Conservation (phyloP, 2,113 vertebrate genomes). For the Anoplopoma fimbria region DNA sequence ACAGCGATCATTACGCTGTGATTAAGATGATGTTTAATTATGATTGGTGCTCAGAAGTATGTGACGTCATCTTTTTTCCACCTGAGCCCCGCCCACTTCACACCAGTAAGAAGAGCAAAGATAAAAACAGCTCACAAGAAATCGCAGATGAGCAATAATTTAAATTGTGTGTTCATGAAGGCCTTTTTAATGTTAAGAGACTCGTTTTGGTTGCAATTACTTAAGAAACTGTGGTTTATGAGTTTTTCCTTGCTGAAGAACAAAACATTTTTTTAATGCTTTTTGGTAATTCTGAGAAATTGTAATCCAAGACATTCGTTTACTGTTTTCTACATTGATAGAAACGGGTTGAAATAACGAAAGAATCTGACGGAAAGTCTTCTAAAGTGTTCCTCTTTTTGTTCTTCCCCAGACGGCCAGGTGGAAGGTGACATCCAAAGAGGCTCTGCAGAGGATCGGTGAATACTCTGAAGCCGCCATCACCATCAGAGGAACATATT, state of each 20-base stretch:
- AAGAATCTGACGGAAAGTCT: neutral
- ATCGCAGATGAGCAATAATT: no score
- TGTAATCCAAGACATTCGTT: neutral
- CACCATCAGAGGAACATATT: conserved; percentile 98
- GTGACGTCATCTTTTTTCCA: neutral
- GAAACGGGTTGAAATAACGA: neutral
- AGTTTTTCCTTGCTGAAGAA: neutral
- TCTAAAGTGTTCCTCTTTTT: neutral
- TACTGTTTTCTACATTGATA: neutral
- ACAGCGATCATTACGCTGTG: no score
- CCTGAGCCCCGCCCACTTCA: neutral
- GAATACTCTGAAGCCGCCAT: conserved; percentile 99
- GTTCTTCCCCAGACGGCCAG: conserved; percentile 89
- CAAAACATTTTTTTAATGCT: neutral
- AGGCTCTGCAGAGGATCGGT: conserved; percentile 97
- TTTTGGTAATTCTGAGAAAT: neutral
- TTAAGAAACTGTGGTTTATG: no score
- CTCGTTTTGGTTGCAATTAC: neutral
- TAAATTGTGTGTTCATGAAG: no score
- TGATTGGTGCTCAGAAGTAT: neutral
- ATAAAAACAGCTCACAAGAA: neutral
- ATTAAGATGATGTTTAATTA: no score
- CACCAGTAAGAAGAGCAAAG: neutral
- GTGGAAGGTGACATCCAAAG: conserved; percentile 99
- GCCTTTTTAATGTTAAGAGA: neutral